phyloP scores from a whole-genome alignment of 2,113 vertebrate species.

The Bos javanicus region DNA sequence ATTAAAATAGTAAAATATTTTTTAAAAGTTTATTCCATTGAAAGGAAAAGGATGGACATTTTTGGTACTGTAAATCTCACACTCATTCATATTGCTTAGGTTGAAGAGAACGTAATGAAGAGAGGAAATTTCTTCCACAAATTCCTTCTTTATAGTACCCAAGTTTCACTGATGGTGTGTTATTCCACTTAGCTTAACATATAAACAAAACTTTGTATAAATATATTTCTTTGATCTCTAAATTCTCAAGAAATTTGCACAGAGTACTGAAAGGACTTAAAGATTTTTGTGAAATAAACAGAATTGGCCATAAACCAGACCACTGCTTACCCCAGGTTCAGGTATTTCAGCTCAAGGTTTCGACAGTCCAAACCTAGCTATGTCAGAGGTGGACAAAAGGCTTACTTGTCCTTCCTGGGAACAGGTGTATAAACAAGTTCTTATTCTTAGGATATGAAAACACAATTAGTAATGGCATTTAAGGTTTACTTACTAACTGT shows the following conservation, averaged over 20 bases:
- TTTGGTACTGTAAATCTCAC: slow-evolving; percentile 53
- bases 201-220: slow-evolving; percentile 50
- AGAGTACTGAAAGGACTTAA: not conserved
- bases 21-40: slow-evolving; percentile 35
- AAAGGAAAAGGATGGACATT: slow-evolving; percentile 24
- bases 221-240: slow-evolving; percentile 6
- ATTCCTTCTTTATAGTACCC: not conserved
- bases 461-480: slow-evolving; percentile 46
- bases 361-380: not conserved
- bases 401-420: not conserved
- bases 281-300: not conserved
- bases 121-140: not conserved
- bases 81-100: slow-evolving; percentile 52
- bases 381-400: not conserved
- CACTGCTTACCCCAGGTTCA: not conserved
- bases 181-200: slow-evolving; percentile 35
- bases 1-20: slow-evolving; percentile 63
- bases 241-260: slow-evolving; percentile 8
- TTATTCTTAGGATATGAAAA: slow-evolving; percentile 19
- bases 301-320: not conserved
- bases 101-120: slow-evolving; percentile 3
- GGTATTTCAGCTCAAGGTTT: not conserved
- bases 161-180: not conserved
- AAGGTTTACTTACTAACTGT: slow-evolving; percentile 28
- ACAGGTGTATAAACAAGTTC: not conserved